Percentiles rank a stretch among this genome's conserved stretches.
Conservation (phyloP, 2,113 vertebrate species). For the Myxocyprinus asiaticus region DNA sequence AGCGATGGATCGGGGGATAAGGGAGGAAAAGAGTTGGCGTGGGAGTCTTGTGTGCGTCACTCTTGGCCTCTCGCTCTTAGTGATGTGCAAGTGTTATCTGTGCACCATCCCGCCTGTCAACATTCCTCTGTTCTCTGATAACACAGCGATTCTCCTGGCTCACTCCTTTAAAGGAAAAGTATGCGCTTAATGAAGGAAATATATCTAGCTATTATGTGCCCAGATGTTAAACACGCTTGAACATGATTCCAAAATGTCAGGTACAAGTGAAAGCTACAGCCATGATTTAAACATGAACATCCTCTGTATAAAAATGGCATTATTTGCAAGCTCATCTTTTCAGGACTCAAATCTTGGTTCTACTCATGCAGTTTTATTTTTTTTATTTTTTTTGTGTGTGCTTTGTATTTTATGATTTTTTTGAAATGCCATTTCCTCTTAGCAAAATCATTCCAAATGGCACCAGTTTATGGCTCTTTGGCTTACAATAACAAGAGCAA, state of each 20-base stretch:
- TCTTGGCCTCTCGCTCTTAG: slow-evolving; percentile 48
- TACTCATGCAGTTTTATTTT: too few relatives aligned
- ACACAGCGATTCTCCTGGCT: slow-evolving; percentile 22
- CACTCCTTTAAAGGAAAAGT: too few relatives aligned
- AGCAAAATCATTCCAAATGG: too few relatives aligned
- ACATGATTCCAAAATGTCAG: slow-evolving; percentile 9
- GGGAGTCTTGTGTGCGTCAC: slow-evolving; percentile 47
- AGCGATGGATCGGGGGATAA: slow-evolving; percentile 31
- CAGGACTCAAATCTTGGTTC: too few relatives aligned
- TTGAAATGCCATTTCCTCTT: too few relatives aligned
- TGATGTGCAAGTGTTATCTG: slow-evolving; percentile 59
- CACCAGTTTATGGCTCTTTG: too few relatives aligned
- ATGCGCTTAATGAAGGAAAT: slow-evolving; percentile 12
- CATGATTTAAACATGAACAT: not conserved
- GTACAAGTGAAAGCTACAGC: not conserved
- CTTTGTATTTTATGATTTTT: too few relatives aligned
- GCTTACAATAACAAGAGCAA: too few relatives aligned
- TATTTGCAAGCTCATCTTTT: not conserved
- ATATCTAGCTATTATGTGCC: slow-evolving; percentile 15
- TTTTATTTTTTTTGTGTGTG: too few relatives aligned
- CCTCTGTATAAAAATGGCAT: not conserved
- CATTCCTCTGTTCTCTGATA: slow-evolving; percentile 50
- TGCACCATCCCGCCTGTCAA: slow-evolving; percentile 50
- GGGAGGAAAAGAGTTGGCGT: slow-evolving; percentile 38
- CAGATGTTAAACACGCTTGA: slow-evolving; percentile 29